Evolutionary conservation across 2,888 invertebrate species (phyloP), one percentile per base, ranked within the genome.

Genomic region (Caenorhabditis japonica): DNA sequence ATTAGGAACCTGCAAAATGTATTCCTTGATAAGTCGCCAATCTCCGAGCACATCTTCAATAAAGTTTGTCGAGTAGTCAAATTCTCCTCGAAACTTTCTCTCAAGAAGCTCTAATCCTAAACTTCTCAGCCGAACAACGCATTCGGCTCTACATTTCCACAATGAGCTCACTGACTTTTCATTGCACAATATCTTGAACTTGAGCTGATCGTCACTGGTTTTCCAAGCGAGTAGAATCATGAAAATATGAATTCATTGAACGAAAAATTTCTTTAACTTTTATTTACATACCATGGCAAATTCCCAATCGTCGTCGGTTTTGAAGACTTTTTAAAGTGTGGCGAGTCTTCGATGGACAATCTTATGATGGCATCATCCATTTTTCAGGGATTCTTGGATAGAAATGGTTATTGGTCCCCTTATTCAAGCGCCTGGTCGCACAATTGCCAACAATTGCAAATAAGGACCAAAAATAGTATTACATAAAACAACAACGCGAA

Each of bases 201-300:
- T 51, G 0, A 41, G 15, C 10, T 41, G 41, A 8, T 19, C 23
- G 15, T 49, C 33, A 4, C 7, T 5, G 25, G 21, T 15, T 41
- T 43, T 23, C 10, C 21, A 34, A 33, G 49, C 38, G 12, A 7
- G 23, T 5, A 60, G 15, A 15, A 23, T 49, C 60, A 49, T 60
- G 60, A 51, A 51, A 17, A 8, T 1, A 41, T 12, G 4, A 33
- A n/a, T 27, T 12, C 7, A 12, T 12, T 30, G 12, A 8, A 0
- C 12, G 7, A 53, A 39, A 17, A 4, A 33, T 10, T 34, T 58
- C 17, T n/a, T n/a, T n/a, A n/a, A n/a, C n/a, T n/a, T n/a, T n/a
- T n/a, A n/a, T n/a, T n/a, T n/a, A 38, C 47, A 17, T 19, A 58
- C 59, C 59, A 59, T 36, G 59, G 59, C 19, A 59, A 10, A 39